Evolutionary conservation across 2,113 vertebrate species (phyloP).

Genomic region (Serinus canaria): DNA sequence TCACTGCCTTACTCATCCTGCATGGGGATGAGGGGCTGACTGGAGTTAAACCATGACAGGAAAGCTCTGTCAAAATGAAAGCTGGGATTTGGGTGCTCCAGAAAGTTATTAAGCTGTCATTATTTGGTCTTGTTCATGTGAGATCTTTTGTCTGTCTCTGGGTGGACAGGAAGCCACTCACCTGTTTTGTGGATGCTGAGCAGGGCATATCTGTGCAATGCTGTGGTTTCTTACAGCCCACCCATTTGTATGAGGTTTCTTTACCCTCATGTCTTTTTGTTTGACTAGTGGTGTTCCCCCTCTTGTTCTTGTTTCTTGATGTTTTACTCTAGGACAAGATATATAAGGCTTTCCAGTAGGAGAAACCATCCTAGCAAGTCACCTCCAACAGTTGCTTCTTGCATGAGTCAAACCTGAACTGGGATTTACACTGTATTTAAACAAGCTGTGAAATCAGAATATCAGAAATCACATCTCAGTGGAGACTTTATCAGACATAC

Average conservation of each 20-base stretch:
- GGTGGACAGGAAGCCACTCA: accelerated
- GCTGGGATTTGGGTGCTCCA: background rate
- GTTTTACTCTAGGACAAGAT: background rate
- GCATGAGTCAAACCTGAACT: background rate
- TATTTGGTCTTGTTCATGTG: background rate
- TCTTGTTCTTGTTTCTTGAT: background rate
- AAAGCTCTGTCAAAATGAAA: background rate
- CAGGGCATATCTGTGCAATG: accelerated
- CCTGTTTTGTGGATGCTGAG: background rate
- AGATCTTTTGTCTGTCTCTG: background rate
- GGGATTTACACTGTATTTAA: background rate
- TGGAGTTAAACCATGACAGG: background rate
- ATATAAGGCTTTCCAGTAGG: background rate
- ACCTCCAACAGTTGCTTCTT: background rate
- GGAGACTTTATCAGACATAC: background rate
- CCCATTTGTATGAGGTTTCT: accelerated
- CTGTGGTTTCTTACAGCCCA: background rate
- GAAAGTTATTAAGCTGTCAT: background rate
- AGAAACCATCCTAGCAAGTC: background rate
- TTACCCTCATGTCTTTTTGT: background rate
- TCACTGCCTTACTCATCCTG: background rate
- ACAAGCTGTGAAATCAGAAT: background rate
- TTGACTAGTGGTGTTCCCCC: background rate
- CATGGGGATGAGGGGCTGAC: too few species aligned
- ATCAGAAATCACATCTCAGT: background rate